Evolutionary conservation across 2,797 vertebrate genomes (phyloP).

Genomic region (Crypturellus tataupa): DNA sequence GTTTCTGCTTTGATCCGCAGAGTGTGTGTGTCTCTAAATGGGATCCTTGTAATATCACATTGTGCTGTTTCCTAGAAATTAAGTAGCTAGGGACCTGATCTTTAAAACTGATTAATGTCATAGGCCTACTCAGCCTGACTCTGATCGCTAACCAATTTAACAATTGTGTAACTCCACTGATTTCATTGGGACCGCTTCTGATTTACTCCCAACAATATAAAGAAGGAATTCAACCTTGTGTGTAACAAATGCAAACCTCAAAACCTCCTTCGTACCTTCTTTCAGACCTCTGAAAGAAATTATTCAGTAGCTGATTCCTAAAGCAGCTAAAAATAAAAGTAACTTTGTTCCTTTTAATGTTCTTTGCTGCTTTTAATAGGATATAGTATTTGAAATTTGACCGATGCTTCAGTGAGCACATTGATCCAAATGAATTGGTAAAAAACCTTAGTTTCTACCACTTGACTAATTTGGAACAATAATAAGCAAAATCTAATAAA

Average conservation of each 20-base stretch:
- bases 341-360: neutral
- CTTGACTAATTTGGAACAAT: neutral
- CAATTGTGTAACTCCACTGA: slow-evolving; percentile 40
- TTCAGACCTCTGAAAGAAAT: neutral
- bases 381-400: neutral
- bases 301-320: neutral
- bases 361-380: neutral
- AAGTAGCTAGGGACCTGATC: slow-evolving; percentile 68
- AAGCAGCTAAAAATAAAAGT: neutral
- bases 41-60: slow-evolving; percentile 77
- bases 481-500: neutral
- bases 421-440: neutral
- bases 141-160: slow-evolving; percentile 50
- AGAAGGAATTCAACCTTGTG: neutral
- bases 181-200: slow-evolving; percentile 34
- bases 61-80: slow-evolving; percentile 75
- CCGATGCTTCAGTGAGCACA: neutral
- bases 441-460: neutral
- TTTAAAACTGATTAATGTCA: slow-evolving; percentile 63
- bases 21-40: slow-evolving; percentile 77
- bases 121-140: slow-evolving; percentile 1
- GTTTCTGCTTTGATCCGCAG: slow-evolving; percentile 75
- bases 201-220: slow-evolving; percentile 11
- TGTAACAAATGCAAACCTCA: neutral
- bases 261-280: neutral